phyloP scores from a whole-genome alignment of 2,888 invertebrate species.

The Orchestes rusci region DNA sequence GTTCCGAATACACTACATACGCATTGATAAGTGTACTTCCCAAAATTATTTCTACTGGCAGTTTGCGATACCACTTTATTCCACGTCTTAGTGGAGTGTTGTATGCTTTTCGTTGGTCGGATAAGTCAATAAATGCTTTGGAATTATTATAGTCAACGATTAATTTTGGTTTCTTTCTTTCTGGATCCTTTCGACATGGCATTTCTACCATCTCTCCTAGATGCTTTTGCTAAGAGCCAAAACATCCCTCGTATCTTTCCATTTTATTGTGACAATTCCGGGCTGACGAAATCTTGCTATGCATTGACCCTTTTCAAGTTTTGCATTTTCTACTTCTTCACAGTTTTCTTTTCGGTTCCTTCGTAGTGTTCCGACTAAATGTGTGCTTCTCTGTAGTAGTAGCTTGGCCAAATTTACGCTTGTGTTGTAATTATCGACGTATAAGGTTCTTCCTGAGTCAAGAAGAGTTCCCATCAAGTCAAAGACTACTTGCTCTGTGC shows the following conservation, averaged over 20 bases:
- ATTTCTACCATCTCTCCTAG: constrained; percentile 4
- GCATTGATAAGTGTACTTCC: constrained; percentile 5
- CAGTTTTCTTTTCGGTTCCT: constrained; percentile 4
- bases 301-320: constrained; percentile 2
- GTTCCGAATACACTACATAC: neutral
- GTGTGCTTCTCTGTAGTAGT: neutral
- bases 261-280: constrained; percentile 5
- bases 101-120: constrained; percentile 31
- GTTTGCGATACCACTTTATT: no score
- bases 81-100: constrained; percentile 12
- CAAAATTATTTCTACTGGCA: constrained; percentile 6
- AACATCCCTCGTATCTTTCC: constrained; percentile 10
- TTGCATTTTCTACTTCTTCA: constrained; percentile 1
- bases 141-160: no score
- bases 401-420: constrained; percentile 1
- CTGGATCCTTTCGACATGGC: neutral
- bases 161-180: constrained; percentile 2
- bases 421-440: constrained; percentile 7
- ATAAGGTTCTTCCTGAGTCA: constrained; percentile 4
- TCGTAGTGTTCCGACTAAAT: constrained; percentile 6
- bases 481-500: constrained; percentile 3
- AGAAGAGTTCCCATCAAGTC: neutral
- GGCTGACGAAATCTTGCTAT: constrained; percentile 3
- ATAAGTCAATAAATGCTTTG: constrained; percentile 29
- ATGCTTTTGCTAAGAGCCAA: constrained; percentile 4